Percentiles rank a stretch among this genome's conserved stretches.
phyloP scores from a whole-genome alignment of 2,888 invertebrate genomes.

The Ctena decussata region DNA sequence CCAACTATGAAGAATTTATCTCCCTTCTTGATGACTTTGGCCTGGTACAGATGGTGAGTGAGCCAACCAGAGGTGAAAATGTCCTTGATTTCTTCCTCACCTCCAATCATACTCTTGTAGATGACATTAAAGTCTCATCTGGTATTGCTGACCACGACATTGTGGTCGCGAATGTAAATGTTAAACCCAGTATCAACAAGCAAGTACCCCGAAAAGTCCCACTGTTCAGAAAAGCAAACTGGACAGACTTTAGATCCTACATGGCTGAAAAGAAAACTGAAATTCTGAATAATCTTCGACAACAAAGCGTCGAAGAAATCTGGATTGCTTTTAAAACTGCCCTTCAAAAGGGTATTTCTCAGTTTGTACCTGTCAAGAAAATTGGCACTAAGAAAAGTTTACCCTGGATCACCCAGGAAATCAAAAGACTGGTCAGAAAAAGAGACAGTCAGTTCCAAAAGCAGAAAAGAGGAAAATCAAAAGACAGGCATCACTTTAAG shows the following conservation, averaged over 20 bases:
- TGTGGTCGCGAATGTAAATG: not conserved
- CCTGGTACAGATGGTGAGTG: too few species aligned
- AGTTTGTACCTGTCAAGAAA: not conserved
- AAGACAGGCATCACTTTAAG: not conserved
- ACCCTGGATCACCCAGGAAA: not conserved
- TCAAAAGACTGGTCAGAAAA: not conserved
- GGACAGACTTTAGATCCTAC: not conserved
- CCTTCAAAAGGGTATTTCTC: not conserved
- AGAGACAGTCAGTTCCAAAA: not conserved
- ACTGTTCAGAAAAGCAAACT: not conserved
- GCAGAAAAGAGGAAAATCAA: not conserved
- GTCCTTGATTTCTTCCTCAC: too few species aligned
- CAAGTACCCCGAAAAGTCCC: not conserved
- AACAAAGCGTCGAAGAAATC: not conserved
- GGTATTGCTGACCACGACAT: constrained; percentile 1
- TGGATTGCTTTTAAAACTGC: not conserved
- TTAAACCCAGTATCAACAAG: not conserved
- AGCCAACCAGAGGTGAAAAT: too few species aligned
- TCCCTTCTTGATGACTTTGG: too few species aligned
- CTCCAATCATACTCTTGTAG: too few species aligned
- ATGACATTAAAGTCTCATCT: not conserved
- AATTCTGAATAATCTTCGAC: not conserved
- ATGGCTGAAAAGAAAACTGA: not conserved
- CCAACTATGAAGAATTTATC: too few species aligned
- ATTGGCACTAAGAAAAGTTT: not conserved